phyloP scores from a whole-genome alignment of 2,888 invertebrate species.

The Julus scandinavius region DNA sequence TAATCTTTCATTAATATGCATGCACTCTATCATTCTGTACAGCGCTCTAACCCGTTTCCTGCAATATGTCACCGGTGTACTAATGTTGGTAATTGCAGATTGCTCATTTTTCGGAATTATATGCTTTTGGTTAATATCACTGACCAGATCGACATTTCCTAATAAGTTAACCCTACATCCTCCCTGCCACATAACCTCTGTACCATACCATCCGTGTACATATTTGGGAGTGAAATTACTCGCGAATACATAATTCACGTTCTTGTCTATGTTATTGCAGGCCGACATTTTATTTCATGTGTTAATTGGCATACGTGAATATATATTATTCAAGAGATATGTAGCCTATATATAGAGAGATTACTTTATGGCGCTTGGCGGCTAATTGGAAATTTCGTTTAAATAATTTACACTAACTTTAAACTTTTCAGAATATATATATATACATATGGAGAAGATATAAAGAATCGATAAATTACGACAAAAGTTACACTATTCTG shows the following conservation, averaged over 20 bases:
- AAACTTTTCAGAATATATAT: neutral
- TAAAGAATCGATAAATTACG: neutral
- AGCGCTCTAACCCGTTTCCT: constrained; percentile 5
- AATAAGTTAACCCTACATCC: neutral
- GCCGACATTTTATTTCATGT: neutral
- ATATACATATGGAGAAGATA: neutral
- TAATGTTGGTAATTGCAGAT: constrained; percentile 40
- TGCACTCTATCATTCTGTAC: neutral
- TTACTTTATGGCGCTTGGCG: neutral
- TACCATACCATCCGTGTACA: neutral
- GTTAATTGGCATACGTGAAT: constrained; percentile 11
- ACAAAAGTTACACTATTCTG: neutral
- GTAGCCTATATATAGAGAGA: neutral
- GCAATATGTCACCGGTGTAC: constrained; percentile 36
- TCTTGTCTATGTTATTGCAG: neutral
- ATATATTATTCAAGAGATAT: neutral
- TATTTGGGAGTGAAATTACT: constrained; percentile 41
- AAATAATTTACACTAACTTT: constrained; percentile 7
- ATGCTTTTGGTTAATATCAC: constrained; percentile 39
- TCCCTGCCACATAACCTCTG: neutral
- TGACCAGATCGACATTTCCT: constrained; percentile 43
- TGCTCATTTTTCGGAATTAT: constrained; percentile 43
- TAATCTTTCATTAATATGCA: constrained; percentile 46
- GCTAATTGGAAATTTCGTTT: constrained; percentile 17
- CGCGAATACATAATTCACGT: constrained; percentile 34